phyloP scores from a whole-genome alignment of 2,797 vertebrate species.

The Chromobotia macracanthus region DNA sequence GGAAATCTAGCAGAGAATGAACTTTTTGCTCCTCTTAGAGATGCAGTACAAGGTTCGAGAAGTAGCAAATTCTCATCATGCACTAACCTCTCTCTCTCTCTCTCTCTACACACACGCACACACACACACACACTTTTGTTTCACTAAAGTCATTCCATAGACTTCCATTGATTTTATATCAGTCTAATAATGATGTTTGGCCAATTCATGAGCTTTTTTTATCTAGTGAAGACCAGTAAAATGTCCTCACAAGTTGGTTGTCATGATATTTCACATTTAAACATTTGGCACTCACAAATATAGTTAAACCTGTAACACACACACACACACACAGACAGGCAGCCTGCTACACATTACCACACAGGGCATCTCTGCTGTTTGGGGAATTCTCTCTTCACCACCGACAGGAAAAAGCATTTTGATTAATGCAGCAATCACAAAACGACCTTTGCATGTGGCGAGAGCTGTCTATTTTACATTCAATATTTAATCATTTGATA shows the following conservation, averaged over 20 bases:
- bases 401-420: slow-evolving; percentile 45
- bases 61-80: slow-evolving; percentile 39
- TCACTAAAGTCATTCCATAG: too few relatives aligned
- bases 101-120: too few relatives aligned
- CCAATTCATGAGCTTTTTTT: too few relatives aligned
- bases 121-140: too few relatives aligned
- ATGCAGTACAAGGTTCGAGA: slow-evolving; percentile 22
- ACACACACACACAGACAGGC: neutral
- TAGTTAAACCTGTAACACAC: too few relatives aligned
- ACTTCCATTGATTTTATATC: too few relatives aligned
- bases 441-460: slow-evolving; percentile 46
- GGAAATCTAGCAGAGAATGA: neutral
- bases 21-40: slow-evolving; percentile 11
- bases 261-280: too few relatives aligned
- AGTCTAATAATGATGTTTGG: too few relatives aligned
- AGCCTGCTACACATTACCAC: slow-evolving; percentile 27
- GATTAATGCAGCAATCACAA: slow-evolving; percentile 47
- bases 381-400: slow-evolving; percentile 27
- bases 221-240: too few relatives aligned
- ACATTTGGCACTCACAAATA: too few relatives aligned
- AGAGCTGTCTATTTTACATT: slow-evolving; percentile 58
- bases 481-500: slow-evolving; percentile 58
- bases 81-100: slow-evolving; percentile 10
- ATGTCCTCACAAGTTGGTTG: too few relatives aligned
- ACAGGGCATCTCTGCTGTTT: slow-evolving; percentile 44